These are phyloP conservation scores for Sicus ferrugineus DNA, from an alignment of 2,888 invertebrate species.

Conservation along the genomic window DNA sequence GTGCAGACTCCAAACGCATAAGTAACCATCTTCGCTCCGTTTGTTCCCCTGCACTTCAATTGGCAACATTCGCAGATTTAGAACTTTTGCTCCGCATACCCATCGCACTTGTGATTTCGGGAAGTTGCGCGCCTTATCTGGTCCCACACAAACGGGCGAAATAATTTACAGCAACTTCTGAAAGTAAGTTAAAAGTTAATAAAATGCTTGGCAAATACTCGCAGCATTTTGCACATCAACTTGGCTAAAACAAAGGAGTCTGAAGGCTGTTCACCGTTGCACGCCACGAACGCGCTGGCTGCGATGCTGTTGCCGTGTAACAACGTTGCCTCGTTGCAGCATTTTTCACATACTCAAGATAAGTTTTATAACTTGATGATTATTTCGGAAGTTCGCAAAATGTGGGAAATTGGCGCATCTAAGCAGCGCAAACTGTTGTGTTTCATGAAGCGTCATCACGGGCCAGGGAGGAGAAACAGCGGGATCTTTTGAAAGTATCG, in stretches of 20 bases:
- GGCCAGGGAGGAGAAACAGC: not conserved
- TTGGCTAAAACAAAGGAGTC: constrained; percentile 25
- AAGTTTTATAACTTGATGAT: constrained; percentile 26
- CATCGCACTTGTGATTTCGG: not conserved
- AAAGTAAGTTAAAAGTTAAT: constrained; percentile 34
- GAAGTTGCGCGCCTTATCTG: constrained; percentile 28
- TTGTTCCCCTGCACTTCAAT: not conserved
- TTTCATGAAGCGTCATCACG: too few relatives aligned
- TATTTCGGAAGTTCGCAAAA: constrained; percentile 24
- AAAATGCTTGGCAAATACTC: constrained; percentile 32
- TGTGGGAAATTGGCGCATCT: constrained; percentile 25
- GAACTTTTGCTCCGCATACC: not conserved
- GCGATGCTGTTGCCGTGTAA: constrained; percentile 10
- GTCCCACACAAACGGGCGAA: constrained; percentile 22
- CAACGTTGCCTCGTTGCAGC: constrained; percentile 42
- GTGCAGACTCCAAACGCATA: not conserved
- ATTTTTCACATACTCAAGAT: constrained; percentile 41
- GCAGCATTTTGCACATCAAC: constrained; percentile 25
- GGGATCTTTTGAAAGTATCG: not conserved
- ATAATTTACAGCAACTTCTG: constrained; percentile 31
- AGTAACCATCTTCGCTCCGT: not conserved
- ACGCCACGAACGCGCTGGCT: not conserved
- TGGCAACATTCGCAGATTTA: not conserved
- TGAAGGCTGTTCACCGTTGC: not conserved
- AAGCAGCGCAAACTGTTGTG: constrained; percentile 16